Conservation (phyloP, 2,113 vertebrate species). For the Mastomys natalensis region DNA sequence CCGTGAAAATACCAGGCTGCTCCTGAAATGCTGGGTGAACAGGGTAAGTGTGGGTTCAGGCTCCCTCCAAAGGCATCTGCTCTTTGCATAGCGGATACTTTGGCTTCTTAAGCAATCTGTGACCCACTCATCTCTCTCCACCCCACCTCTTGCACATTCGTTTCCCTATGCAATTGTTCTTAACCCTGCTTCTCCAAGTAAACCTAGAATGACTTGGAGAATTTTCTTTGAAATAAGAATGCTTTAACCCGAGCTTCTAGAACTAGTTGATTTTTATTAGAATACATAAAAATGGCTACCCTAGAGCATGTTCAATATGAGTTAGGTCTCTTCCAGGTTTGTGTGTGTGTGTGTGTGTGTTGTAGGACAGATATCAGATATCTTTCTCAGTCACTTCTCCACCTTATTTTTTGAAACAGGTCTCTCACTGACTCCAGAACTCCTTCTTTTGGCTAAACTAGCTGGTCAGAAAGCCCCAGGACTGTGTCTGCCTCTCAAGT, state of each 20-base stretch:
- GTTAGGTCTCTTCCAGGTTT: not conserved
- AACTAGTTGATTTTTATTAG: slow-evolving; percentile 3
- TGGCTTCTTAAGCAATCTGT: not conserved
- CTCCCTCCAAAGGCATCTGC: not conserved
- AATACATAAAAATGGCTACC: not conserved
- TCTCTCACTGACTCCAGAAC: not conserved
- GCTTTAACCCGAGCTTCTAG: not conserved
- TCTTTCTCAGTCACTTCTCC: not conserved
- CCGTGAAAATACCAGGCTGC: not conserved
- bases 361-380: not conserved
- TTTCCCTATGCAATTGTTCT: not conserved
- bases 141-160: not conserved
- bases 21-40: not conserved
- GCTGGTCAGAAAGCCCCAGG: not conserved
- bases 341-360: not conserved
- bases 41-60: not conserved
- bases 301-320: not conserved
- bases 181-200: not conserved
- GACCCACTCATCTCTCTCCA: not conserved
- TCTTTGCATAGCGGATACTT: not conserved
- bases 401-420: not conserved
- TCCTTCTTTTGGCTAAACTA: not conserved
- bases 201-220: not conserved
- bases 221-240: not conserved
- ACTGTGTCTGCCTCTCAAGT: too few relatives aligned